Conservation (phyloP, 2,888 invertebrate genomes). For the Eumacrocentrus americanus region DNA sequence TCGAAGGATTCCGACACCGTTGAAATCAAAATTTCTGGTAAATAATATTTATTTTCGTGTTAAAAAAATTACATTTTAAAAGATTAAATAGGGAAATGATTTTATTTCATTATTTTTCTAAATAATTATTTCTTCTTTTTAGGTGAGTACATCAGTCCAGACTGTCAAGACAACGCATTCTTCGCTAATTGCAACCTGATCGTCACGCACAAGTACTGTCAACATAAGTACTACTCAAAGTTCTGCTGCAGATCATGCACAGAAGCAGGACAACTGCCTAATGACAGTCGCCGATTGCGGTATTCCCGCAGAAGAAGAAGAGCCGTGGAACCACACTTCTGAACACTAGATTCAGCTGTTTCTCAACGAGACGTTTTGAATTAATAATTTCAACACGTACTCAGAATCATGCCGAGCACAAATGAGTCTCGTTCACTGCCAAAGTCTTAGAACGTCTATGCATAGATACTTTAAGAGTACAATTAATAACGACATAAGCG, state of each 20-base stretch:
- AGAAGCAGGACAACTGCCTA: constrained; percentile 77
- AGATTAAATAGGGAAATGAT: too few species aligned
- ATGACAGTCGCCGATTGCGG: constrained; percentile 62
- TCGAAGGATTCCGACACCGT: constrained; percentile 71
- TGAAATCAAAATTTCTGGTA: constrained; percentile 79
- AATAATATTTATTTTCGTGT: constrained; percentile 37
- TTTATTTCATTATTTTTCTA: constrained; percentile 20
- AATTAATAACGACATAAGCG: constrained; percentile 5
- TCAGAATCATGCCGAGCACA: constrained; percentile 31
- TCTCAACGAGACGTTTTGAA: constrained; percentile 21
- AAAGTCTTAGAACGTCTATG: constrained; percentile 62
- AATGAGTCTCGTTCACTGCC: constrained; percentile 60
- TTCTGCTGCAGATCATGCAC: constrained; percentile 96
- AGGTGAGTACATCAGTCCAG: constrained; percentile 78
- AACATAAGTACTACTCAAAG: constrained; percentile 88
- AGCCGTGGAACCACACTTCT: constrained; percentile 14
- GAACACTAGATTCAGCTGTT: background rate
- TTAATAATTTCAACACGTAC: too few species aligned
- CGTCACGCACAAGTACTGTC: constrained; percentile 82
- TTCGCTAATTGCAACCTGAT: constrained; percentile 91
- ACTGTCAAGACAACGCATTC: constrained; percentile 85
- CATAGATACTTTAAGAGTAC: constrained; percentile 42
- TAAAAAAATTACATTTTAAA: constrained; percentile 4
- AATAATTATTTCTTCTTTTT: constrained; percentile 45
- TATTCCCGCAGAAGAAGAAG: constrained; percentile 46